Conservation (phyloP, 2,797 vertebrate species). For the Coendou prehensilis region DNA sequence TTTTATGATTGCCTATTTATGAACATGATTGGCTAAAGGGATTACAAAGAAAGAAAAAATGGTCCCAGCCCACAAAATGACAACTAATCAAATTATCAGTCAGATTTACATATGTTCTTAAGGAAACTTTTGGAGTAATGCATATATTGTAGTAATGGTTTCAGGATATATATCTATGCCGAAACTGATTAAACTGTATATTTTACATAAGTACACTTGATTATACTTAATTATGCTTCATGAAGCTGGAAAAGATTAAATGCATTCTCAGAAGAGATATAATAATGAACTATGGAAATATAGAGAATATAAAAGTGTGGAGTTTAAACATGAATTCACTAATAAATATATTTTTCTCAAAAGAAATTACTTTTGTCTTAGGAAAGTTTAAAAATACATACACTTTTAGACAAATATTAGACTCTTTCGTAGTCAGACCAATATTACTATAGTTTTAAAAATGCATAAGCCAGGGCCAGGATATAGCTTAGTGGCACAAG, state of each 20-base stretch:
- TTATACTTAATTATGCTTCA: not conserved
- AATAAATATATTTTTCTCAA: not conserved
- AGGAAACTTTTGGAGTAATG: not conserved
- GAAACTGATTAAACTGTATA: not conserved
- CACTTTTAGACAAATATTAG: conserved; percentile 36
- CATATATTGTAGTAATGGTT: not conserved
- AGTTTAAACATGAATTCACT: conserved; percentile 42
- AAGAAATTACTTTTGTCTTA: conserved; percentile 13
- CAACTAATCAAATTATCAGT: conserved; percentile 7
- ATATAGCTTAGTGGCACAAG: too few relatives aligned
- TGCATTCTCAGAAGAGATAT: conserved; percentile 40
- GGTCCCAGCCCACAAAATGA: not conserved
- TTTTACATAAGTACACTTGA: not conserved
- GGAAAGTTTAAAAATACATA: conserved; percentile 15
- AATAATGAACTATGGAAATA: conserved; percentile 23
- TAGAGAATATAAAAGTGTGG: not conserved
- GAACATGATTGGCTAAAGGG: conserved; percentile 19
- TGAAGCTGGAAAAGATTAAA: conserved; percentile 25
- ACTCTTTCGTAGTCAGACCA: not conserved
- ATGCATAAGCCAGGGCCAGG: not conserved
- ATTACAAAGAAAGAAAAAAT: conserved; percentile 20
- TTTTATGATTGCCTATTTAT: not conserved
- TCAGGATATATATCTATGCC: not conserved
- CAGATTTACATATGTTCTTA: not conserved
- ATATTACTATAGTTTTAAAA: conserved; percentile 4